Conservation (phyloP, 2,797 vertebrate species). For the Cynodonichthys magdalenae region DNA sequence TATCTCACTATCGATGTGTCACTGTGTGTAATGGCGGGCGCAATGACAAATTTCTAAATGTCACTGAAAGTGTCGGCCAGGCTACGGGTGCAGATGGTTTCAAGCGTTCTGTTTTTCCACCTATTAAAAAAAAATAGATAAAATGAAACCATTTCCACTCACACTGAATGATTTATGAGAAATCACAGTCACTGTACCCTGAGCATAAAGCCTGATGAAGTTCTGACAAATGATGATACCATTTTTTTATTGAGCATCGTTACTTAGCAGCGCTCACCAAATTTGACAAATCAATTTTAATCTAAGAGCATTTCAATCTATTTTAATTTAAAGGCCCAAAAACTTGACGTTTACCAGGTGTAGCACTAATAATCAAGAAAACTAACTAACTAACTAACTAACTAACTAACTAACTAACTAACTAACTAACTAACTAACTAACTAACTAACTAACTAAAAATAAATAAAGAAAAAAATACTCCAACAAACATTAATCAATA, state of each 20-base stretch:
- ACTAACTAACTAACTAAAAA: too few species aligned
- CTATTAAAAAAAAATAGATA: neutral
- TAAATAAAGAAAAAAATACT: too few species aligned
- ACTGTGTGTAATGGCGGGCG: neutral
- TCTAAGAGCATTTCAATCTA: too few species aligned
- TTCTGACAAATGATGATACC: neutral
- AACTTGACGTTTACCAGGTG: too few species aligned
- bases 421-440: too few species aligned
- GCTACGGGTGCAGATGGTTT: slow-evolving; percentile 21
- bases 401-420: too few species aligned
- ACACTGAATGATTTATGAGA: slow-evolving; percentile 19
- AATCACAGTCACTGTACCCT: neutral
- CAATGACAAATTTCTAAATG: slow-evolving; percentile 26
- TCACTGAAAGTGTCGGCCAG: slow-evolving; percentile 28
- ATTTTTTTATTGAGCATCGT: neutral
- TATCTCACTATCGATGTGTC: slow-evolving; percentile 2
- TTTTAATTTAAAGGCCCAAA: too few species aligned
- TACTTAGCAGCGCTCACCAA: too few species aligned
- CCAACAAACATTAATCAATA: too few species aligned
- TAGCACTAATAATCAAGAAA: too few species aligned
- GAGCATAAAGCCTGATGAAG: neutral
- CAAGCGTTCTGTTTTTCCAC: neutral
- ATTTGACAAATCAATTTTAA: too few species aligned
- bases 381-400: too few species aligned
- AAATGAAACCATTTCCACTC: slow-evolving; percentile 29